Percentiles rank a stretch among this genome's conserved stretches.
phyloP scores from a whole-genome alignment of 2,888 invertebrate species.

The Drosophila atripex region DNA sequence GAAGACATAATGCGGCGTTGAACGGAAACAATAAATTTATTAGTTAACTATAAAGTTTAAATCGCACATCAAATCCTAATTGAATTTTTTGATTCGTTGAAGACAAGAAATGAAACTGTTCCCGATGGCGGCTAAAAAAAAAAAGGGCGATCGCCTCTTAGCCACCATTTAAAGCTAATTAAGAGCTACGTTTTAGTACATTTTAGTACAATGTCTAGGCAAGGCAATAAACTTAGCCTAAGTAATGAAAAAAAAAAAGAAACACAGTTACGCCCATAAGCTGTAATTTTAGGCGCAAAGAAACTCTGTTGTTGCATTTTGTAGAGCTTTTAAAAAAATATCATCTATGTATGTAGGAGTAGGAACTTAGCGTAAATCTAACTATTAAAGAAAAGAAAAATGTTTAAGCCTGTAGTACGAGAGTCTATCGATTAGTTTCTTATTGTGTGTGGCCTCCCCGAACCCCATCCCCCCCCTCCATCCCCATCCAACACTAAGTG shows the following conservation, averaged over 20 bases:
- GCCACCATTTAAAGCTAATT: slow-evolving; percentile 38
- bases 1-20: slow-evolving; percentile 95
- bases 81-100: not conserved
- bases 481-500: slow-evolving; percentile 64
- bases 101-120: slow-evolving; percentile 14
- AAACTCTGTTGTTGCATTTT: slow-evolving; percentile 64
- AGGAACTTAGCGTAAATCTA: slow-evolving; percentile 31
- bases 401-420: slow-evolving; percentile 40
- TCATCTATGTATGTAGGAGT: slow-evolving; percentile 19
- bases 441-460: slow-evolving; percentile 16
- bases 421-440: slow-evolving; percentile 57
- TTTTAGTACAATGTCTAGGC: slow-evolving; percentile 71
- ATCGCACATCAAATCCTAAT: not conserved
- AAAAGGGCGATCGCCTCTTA: slow-evolving; percentile 1
- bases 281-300: slow-evolving; percentile 23
- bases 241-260: slow-evolving; percentile 4
- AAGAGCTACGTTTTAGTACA: slow-evolving; percentile 72
- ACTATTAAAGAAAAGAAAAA: not conserved
- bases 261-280: slow-evolving; percentile 21
- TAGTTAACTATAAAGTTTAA: slow-evolving; percentile 8
- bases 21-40: slow-evolving; percentile 51
- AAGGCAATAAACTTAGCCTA: slow-evolving; percentile 60
- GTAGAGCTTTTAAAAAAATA: slow-evolving; percentile 42
- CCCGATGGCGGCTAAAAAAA: slow-evolving; percentile 10
- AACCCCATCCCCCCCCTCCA: not conserved